Evolutionary conservation across 2,888 invertebrate species (phyloP).

Genomic region (Coelinius sp.): DNA sequence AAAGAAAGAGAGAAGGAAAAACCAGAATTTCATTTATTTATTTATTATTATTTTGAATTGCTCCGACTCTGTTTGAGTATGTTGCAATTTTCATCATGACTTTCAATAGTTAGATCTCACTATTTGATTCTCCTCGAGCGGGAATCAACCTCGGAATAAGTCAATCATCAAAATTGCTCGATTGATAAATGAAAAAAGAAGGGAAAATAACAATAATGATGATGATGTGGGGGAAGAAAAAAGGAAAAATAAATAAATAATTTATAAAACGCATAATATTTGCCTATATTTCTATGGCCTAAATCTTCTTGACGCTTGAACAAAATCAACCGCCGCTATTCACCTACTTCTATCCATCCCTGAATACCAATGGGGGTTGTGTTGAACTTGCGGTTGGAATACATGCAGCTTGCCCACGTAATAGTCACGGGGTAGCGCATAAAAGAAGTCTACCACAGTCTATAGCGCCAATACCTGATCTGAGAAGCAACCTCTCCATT

Average conservation of each 20-base stretch:
- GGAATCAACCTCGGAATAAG: too few species aligned
- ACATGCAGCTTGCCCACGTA: constrained; percentile 78
- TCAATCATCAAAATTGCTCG: too few species aligned
- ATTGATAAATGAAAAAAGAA: too few species aligned
- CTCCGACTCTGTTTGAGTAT: too few species aligned
- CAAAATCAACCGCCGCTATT: constrained; percentile 65
- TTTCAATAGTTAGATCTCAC: too few species aligned
- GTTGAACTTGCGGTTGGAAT: constrained; percentile 49
- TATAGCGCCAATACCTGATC: constrained; percentile 89
- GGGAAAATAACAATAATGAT: too few species aligned
- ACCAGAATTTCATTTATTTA: not conserved
- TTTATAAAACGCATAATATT: constrained; percentile 58
- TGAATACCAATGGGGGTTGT: constrained; percentile 58
- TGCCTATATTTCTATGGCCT: constrained; percentile 67
- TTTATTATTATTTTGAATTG: too few species aligned
- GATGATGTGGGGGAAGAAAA: not conserved
- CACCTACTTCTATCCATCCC: constrained; percentile 67
- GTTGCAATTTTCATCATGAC: too few species aligned
- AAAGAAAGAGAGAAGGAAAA: not conserved
- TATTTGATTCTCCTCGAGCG: too few species aligned
- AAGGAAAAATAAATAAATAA: constrained; percentile 37
- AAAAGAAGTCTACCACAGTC: constrained; percentile 88
- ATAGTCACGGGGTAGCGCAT: constrained; percentile 90
- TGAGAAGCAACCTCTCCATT: constrained; percentile 78
- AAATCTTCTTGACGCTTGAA: constrained; percentile 68